A percentile compares a stretch with the other conserved stretches of the same genome.
These are phyloP conservation scores for Sapayoa aenigma DNA, from an alignment of 2,113 vertebrate species.

Conservation along the genomic window DNA sequence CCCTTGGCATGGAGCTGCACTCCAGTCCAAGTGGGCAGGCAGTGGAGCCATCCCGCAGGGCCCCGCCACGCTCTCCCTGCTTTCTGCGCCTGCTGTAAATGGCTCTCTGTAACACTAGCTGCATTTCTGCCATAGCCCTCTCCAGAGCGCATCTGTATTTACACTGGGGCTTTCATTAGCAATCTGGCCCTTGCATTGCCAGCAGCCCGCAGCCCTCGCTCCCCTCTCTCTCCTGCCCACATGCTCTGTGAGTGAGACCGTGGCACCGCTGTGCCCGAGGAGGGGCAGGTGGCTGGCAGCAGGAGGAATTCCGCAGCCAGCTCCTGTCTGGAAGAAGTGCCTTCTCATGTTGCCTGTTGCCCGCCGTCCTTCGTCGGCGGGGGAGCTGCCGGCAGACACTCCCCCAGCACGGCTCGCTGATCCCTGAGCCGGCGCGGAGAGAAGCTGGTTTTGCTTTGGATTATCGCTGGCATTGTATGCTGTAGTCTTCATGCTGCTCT, in stretches of 20 bases:
- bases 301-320: neutral
- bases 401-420: neutral
- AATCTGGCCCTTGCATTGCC: neutral
- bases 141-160: conserved; percentile 22
- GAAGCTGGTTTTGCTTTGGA: neutral
- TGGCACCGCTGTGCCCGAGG: neutral
- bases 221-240: neutral
- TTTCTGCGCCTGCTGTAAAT: conserved; percentile 1
- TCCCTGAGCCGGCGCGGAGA: neutral
- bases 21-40: neutral
- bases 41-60: neutral
- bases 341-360: neutral
- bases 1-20: neutral
- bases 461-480: neutral
- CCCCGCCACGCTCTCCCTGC: neutral
- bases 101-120: conserved; percentile 34
- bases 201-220: neutral
- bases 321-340: conserved; percentile 3
- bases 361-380: neutral
- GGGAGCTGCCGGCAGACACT: neutral
- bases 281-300: neutral
- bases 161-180: conserved; percentile 1
- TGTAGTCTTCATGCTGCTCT: neutral
- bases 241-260: neutral
- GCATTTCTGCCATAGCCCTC: conserved; percentile 40